phyloP scores from a whole-genome alignment of 1,140 invertebrate genomes.

The Thaumetopoea pityocampa region DNA sequence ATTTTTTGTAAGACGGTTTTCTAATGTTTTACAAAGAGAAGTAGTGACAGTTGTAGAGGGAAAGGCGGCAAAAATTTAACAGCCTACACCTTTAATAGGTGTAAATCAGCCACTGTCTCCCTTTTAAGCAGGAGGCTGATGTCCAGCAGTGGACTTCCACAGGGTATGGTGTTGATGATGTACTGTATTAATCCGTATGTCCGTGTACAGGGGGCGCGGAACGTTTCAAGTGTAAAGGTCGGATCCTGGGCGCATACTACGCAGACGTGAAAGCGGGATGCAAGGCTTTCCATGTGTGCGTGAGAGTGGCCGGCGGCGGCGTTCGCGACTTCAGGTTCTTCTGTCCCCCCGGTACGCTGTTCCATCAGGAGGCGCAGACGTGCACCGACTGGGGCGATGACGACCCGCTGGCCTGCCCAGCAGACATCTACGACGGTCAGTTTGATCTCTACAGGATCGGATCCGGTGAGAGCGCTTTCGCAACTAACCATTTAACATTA shows the following conservation, averaged over 20 bases:
- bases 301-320: conserved; percentile 85
- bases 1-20: no score
- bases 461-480: conserved; percentile 77
- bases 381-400: conserved; percentile 92
- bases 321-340: conserved; percentile 89
- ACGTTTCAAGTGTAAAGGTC: conserved; percentile 89
- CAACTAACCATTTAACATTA: conserved; percentile 68
- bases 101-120: no score
- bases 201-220: conserved; percentile 84
- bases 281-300: conserved; percentile 94
- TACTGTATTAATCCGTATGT: neutral
- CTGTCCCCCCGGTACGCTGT: conserved; percentile 93
- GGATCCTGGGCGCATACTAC: conserved; percentile 93
- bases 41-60: no score
- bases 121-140: no score
- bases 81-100: no score
- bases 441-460: conserved; percentile 89
- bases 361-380: conserved; percentile 94
- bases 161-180: no score
- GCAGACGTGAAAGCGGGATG: conserved; percentile 93
- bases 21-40: no score
- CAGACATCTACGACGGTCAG: conserved; percentile 88
- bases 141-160: no score
- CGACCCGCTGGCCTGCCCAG: conserved; percentile 84
- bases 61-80: no score